Evolutionary conservation across 2,797 vertebrate species (phyloP).

Genomic region (Phataginus tetradactyla): DNA sequence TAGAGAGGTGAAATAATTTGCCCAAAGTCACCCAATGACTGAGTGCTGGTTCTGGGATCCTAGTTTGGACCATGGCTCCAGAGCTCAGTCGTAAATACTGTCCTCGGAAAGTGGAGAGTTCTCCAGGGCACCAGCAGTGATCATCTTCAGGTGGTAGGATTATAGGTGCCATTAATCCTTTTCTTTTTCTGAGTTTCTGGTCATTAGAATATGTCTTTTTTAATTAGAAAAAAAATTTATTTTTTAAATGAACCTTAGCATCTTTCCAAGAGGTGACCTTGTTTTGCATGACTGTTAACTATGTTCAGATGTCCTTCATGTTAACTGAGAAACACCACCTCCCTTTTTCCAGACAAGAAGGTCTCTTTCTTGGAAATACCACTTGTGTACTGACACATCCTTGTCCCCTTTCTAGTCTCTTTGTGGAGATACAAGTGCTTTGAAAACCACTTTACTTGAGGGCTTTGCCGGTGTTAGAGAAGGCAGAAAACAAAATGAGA

Average conservation of each 20-base stretch:
- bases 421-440: conserved; percentile 93
- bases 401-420: conserved; percentile 89
- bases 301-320: neutral
- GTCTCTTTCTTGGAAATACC: neutral
- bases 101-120: too few species aligned
- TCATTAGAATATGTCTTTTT: neutral
- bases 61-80: too few species aligned
- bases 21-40: neutral
- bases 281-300: neutral
- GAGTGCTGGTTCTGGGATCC: neutral
- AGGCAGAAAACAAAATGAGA: conserved; percentile 91
- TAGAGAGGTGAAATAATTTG: neutral
- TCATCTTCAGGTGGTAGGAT: neutral
- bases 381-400: neutral
- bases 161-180: rapidly evolving
- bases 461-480: conserved; percentile 96
- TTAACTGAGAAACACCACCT: neutral
- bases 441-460: conserved; percentile 95
- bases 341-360: neutral
- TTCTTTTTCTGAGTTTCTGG: neutral
- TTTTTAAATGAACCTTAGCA: neutral
- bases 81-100: neutral
- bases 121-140: neutral
- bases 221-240: neutral
- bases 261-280: neutral